A percentile compares a stretch with the other conserved stretches of the same genome.
Conservation (phyloP, 2,888 invertebrate genomes). For the Tiliacea aurago region DNA sequence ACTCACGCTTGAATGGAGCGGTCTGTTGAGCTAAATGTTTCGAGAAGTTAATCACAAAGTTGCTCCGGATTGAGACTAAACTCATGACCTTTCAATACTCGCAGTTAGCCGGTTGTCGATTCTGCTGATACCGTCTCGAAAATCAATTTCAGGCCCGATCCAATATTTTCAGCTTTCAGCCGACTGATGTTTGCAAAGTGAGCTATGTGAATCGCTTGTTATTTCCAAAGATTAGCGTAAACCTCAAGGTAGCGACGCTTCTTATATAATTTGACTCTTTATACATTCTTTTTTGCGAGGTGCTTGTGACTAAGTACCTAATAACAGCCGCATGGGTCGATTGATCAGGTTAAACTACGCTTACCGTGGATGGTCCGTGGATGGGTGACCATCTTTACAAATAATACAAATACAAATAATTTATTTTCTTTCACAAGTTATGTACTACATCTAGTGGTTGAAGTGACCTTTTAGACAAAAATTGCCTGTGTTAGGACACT, state of each 20-base stretch:
- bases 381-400: no score
- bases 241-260: background rate
- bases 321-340: no score
- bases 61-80: slow-evolving; percentile 29
- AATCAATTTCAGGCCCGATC: slow-evolving; percentile 35
- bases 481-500: no score
- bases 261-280: background rate
- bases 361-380: no score
- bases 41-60: slow-evolving; percentile 56
- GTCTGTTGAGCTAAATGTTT: slow-evolving; percentile 50
- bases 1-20: slow-evolving; percentile 25
- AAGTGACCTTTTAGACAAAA: no score
- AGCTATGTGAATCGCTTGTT: slow-evolving; percentile 1
- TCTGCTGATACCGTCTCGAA: slow-evolving; percentile 35
- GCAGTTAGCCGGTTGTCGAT: slow-evolving; percentile 31
- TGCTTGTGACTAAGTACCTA: no score
- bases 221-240: background rate
- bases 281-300: background rate
- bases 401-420: no score
- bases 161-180: slow-evolving; percentile 43
- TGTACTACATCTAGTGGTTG: no score
- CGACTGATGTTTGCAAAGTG: slow-evolving; percentile 13
- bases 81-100: slow-evolving; percentile 50
- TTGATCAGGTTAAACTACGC: no score
- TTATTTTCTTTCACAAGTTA: no score